A percentile compares a stretch with the other conserved stretches of the same genome.
These are phyloP conservation scores for Climacteris rufus DNA, from an alignment of 2,113 vertebrate genomes.

Conservation along the genomic window DNA sequence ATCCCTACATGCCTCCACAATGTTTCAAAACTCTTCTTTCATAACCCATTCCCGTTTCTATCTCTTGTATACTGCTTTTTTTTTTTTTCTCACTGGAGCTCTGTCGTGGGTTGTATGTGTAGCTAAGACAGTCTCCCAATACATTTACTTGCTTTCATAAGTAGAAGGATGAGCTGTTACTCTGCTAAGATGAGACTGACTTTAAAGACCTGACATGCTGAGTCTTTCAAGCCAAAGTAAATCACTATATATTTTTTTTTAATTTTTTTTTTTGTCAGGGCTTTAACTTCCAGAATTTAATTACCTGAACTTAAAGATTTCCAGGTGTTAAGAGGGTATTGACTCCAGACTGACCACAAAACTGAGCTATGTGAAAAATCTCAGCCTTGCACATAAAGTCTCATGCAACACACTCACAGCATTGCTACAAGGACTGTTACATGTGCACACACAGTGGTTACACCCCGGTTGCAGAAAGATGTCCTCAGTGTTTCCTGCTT, in stretches of 20 bases:
- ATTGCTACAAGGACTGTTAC: not conserved
- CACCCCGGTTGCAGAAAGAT: not conserved
- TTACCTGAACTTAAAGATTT: not conserved
- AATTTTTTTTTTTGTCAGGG: not conserved
- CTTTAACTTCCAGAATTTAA: not conserved
- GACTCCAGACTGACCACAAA: not conserved
- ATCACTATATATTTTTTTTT: no score
- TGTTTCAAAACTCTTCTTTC: not conserved
- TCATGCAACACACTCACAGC: not conserved
- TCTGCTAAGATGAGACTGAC: not conserved
- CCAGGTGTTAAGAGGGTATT: not conserved
- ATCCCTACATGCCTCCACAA: not conserved
- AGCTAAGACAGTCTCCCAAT: not conserved
- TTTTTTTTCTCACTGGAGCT: not conserved
- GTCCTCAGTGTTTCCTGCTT: slow-evolving; percentile 46
- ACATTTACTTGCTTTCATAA: not conserved
- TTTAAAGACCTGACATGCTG: not conserved
- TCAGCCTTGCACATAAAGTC: not conserved
- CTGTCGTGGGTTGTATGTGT: not conserved
- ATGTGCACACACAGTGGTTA: not conserved
- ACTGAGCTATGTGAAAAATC: not conserved
- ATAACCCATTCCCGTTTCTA: not conserved
- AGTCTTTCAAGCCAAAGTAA: not conserved
- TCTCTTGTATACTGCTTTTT: not conserved
- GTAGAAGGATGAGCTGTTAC: not conserved